A percentile compares a stretch with the other conserved stretches of the same genome.
Evolutionary conservation across 2,888 invertebrate species (phyloP).

Genomic region (Heteropelma amictum): DNA sequence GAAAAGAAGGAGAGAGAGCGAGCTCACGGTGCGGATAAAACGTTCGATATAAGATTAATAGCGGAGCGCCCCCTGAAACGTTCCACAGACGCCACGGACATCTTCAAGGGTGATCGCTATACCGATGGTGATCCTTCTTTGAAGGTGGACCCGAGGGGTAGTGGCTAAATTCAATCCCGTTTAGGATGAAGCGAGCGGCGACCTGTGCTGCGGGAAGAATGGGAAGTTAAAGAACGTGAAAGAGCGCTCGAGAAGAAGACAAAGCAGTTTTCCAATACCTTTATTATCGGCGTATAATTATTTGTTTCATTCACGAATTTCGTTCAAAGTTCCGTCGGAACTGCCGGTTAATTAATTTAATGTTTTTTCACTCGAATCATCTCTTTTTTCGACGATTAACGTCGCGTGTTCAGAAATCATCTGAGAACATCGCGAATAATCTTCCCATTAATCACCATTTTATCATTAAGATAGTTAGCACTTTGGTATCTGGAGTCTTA

Average conservation of each 20-base stretch:
- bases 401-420: no score
- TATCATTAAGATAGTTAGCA: no score
- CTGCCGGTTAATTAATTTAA: no score
- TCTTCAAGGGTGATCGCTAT: conserved; percentile 62
- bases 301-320: conserved; percentile 3
- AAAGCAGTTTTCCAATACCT: conserved; percentile 14
- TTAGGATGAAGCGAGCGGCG: conserved; percentile 71
- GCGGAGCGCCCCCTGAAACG: conserved; percentile 68
- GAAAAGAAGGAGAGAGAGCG: conserved; percentile 36
- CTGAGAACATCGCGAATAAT: no score
- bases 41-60: conserved; percentile 78
- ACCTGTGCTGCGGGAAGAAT: conserved; percentile 28
- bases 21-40: conserved; percentile 71
- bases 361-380: no score
- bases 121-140: conserved; percentile 76
- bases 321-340: no score
- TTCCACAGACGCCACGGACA: conserved; percentile 50
- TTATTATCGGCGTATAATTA: conserved; percentile 41
- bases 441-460: no score
- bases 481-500: no score
- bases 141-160: conserved; percentile 75
- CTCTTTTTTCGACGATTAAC: no score
- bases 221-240: conserved; percentile 13
- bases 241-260: conserved; percentile 18
- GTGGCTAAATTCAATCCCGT: conserved; percentile 77